A percentile compares a stretch with the other conserved stretches of the same genome.
These are phyloP conservation scores for Tribolium madens DNA, from an alignment of 1,140 invertebrate species.

Conservation along the genomic window DNA sequence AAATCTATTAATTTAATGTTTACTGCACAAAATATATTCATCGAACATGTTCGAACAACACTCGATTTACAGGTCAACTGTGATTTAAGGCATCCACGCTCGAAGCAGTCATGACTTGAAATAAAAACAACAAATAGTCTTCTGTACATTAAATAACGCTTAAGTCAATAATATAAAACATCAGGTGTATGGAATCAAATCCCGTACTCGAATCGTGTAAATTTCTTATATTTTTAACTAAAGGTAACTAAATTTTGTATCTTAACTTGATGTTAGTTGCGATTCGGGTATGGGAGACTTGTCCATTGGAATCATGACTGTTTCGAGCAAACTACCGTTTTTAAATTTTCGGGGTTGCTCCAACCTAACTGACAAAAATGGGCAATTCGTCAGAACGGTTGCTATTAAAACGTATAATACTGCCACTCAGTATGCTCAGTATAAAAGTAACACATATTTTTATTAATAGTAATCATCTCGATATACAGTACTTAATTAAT, in stretches of 20 bases:
- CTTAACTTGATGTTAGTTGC: background rate
- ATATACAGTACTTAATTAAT: constrained; percentile 67
- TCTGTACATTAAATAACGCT: constrained; percentile 53
- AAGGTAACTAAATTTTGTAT: constrained; percentile 33
- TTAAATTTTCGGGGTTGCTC: constrained; percentile 40
- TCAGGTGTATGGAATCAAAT: background rate
- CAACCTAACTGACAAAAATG: constrained; percentile 39
- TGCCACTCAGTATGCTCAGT: constrained; percentile 64
- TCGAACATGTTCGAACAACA: constrained; percentile 64
- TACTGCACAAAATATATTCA: constrained; percentile 66
- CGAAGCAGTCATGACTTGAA: constrained; percentile 54
- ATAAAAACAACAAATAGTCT: constrained; percentile 56
- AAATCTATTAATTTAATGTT: constrained; percentile 63
- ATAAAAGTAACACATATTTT: constrained; percentile 63
- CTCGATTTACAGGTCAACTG: constrained; percentile 62
- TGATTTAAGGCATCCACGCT: constrained; percentile 51
- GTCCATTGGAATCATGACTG: constrained; percentile 43
- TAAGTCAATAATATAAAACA: constrained; percentile 34
- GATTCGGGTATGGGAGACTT: background rate
- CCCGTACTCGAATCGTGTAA: background rate
- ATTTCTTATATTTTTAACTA: background rate
- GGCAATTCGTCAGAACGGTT: constrained; percentile 33
- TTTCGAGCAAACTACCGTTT: constrained; percentile 47
- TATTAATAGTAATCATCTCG: constrained; percentile 60
- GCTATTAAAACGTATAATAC: constrained; percentile 57